Evolutionary conservation across 2,113 vertebrate species (phyloP).

Genomic region (Myxocyprinus asiaticus): DNA sequence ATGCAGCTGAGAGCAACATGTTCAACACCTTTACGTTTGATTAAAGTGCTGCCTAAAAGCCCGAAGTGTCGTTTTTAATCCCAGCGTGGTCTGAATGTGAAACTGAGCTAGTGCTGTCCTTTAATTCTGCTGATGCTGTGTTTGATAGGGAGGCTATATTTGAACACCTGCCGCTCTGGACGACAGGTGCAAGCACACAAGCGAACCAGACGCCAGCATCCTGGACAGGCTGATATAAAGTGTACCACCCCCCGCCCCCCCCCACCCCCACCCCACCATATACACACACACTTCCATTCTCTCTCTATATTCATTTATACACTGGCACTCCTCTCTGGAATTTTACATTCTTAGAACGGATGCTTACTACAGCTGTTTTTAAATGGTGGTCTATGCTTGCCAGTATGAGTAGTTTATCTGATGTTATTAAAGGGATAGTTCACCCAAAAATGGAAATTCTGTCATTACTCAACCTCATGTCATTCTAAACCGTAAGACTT

Average conservation of each 20-base stretch:
- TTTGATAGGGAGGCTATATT: conserved; percentile 67
- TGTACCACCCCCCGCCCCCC: neutral
- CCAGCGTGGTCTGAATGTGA: conserved; percentile 57
- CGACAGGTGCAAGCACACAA: conserved; percentile 46
- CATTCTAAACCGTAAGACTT: too few relatives aligned
- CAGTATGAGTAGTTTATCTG: too few relatives aligned
- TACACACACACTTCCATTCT: too few relatives aligned
- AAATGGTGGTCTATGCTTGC: too few relatives aligned
- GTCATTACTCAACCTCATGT: too few relatives aligned
- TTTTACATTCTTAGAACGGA: conserved; percentile 10
- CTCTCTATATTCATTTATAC: neutral
- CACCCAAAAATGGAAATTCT: too few relatives aligned
- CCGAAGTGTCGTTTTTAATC: conserved; percentile 8
- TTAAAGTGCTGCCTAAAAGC: conserved; percentile 28
- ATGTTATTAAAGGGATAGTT: too few relatives aligned
- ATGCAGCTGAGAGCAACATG: neutral
- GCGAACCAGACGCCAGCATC: conserved; percentile 7
- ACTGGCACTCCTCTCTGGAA: conserved; percentile 40
- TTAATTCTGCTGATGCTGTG: conserved; percentile 56
- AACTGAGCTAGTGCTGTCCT: conserved; percentile 56
- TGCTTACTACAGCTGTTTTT: neutral
- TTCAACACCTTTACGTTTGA: neutral
- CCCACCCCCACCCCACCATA: too few relatives aligned
- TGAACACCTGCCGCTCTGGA: conserved; percentile 76
- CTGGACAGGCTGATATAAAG: neutral